Percentiles rank a stretch among this genome's conserved stretches.
Conservation (phyloP, 2,888 invertebrate species). For the Fragum sueziense region DNA sequence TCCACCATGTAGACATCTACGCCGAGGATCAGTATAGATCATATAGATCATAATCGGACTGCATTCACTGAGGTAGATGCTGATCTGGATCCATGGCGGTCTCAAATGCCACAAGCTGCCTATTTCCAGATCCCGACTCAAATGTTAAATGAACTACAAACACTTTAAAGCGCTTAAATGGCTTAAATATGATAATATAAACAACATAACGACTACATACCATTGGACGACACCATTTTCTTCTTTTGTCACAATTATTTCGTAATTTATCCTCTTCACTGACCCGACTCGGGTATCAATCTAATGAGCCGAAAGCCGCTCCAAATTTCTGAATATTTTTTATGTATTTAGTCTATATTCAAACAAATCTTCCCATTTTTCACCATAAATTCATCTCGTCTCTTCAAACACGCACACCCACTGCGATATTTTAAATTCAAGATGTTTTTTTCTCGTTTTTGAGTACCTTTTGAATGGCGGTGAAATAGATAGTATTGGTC, state of each 20-base stretch:
- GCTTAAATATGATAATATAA: no score
- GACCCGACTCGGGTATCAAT: not conserved
- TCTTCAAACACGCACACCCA: not conserved
- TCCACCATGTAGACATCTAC: no score
- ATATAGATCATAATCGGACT: no score
- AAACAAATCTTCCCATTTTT: not conserved
- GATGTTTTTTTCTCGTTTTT: conserved; percentile 6
- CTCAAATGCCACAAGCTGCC: no score
- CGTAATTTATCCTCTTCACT: not conserved
- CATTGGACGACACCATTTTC: not conserved
- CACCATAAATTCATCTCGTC: not conserved
- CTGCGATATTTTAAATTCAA: not conserved
- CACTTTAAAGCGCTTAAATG: no score
- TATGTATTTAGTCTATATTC: not conserved
- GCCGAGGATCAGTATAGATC: no score
- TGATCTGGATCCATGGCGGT: no score
- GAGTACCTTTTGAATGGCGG: conserved; percentile 5
- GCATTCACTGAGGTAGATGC: no score
- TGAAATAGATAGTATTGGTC: conserved; percentile 5
- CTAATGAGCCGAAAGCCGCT: not conserved
- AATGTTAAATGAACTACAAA: no score
- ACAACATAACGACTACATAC: no score
- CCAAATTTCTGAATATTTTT: not conserved
- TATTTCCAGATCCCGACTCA: no score
- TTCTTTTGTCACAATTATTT: not conserved